These are phyloP conservation scores for Colistium nudipinnis DNA, from an alignment of 2,113 vertebrate genomes.

Conservation along the genomic window DNA sequence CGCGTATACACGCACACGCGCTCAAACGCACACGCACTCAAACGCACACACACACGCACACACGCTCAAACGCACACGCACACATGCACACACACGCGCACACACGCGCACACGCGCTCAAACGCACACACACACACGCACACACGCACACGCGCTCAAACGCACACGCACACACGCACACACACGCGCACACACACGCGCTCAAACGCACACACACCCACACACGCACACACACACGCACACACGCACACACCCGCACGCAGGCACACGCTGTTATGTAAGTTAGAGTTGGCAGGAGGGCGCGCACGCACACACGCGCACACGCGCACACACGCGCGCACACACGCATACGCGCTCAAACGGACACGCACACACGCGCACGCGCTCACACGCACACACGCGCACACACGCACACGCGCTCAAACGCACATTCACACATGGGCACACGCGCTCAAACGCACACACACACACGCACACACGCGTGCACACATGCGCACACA, in stretches of 20 bases:
- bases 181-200: not conserved
- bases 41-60: constrained; percentile 17
- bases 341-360: constrained; percentile 20
- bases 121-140: constrained; percentile 22
- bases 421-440: too few relatives aligned
- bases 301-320: not conserved
- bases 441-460: constrained; percentile 2
- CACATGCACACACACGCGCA: not conserved
- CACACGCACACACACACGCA: constrained; percentile 22
- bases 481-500: constrained; percentile 11
- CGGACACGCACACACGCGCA: constrained; percentile 12
- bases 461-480: constrained; percentile 19
- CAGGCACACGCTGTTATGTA: too few relatives aligned
- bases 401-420: not conserved
- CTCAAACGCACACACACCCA: constrained; percentile 8
- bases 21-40: constrained; percentile 11
- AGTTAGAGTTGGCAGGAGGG: constrained; percentile 86
- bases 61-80: constrained; percentile 4
- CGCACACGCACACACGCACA: constrained; percentile 8
- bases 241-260: constrained; percentile 16
- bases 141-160: constrained; percentile 9
- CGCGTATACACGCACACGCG: constrained; percentile 13
- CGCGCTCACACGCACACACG: constrained; percentile 3
- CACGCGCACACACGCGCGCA: constrained; percentile 1
- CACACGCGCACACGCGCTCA: not conserved